Conservation (phyloP, 2,888 invertebrate genomes). For the Eristalis tenax region DNA sequence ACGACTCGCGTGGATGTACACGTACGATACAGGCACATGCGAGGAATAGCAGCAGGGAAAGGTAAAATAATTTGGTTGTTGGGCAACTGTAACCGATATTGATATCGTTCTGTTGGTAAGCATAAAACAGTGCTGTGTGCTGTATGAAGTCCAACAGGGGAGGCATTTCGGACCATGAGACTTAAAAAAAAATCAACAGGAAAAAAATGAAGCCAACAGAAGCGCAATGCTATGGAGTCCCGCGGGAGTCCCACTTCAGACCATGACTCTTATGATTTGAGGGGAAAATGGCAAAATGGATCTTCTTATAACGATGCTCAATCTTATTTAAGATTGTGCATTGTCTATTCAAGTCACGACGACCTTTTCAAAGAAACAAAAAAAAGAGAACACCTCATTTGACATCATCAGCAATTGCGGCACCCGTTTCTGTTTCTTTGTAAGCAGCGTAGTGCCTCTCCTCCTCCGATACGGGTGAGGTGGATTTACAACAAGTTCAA, state of each 20-base stretch:
- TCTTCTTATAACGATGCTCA: neutral
- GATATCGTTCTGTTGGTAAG: neutral
- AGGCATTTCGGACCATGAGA: neutral
- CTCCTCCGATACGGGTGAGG: neutral
- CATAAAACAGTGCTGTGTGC: neutral
- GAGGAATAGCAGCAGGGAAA: neutral
- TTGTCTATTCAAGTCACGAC: neutral
- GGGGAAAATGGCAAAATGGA: too few species aligned
- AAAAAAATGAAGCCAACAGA: neutral
- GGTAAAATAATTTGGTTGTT: neutral
- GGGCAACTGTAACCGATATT: neutral
- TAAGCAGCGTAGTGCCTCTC: neutral
- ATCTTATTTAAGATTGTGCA: too few species aligned
- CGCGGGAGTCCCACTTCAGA: too few species aligned
- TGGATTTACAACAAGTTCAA: neutral
- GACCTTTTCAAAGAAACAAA: neutral
- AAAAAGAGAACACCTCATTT: neutral
- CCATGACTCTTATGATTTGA: too few species aligned
- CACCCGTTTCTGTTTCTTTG: neutral
- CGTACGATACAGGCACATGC: neutral
- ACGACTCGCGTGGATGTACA: neutral
- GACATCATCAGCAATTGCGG: neutral
- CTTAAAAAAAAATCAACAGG: too few species aligned
- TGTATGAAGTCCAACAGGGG: neutral
- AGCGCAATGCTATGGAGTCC: too few species aligned